Evolutionary conservation across 2,888 invertebrate species (phyloP).

Genomic region (Dexiosoma caninum): DNA sequence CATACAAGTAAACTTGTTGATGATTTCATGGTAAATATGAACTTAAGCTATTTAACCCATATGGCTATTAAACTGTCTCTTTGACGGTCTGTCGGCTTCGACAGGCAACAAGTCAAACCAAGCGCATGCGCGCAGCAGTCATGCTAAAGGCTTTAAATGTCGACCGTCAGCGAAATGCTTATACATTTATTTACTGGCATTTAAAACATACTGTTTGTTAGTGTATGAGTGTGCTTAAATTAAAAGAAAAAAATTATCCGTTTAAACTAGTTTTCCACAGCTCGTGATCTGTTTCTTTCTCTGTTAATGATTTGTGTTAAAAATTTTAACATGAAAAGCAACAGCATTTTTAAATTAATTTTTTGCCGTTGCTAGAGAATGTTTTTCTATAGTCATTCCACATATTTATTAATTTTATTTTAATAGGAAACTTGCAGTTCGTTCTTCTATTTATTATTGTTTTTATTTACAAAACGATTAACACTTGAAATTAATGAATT

Average conservation of each 20-base stretch:
- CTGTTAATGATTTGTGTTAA: slow-evolving; percentile 31
- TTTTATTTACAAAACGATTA: slow-evolving; percentile 2
- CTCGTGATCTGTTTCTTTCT: slow-evolving; percentile 40
- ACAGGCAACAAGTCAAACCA: not conserved
- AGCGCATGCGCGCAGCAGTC: slow-evolving; percentile 21
- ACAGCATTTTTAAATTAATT: not conserved
- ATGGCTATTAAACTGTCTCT: not conserved
- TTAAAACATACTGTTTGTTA: not conserved
- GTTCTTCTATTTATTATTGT: not conserved
- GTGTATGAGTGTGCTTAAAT: not conserved
- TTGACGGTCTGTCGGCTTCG: not conserved
- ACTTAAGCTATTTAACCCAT: slow-evolving; percentile 36
- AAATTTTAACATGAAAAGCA: not conserved
- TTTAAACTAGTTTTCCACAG: slow-evolving; percentile 52
- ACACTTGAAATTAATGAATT: not conserved
- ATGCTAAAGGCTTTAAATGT: not conserved
- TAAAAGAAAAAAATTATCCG: slow-evolving; percentile 26
- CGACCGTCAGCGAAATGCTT: not conserved
- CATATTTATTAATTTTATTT: too few relatives aligned
- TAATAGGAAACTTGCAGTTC: not conserved
- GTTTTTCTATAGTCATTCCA: not conserved
- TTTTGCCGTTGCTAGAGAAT: not conserved
- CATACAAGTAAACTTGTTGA: not conserved
- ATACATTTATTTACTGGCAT: too few relatives aligned
- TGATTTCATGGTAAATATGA: slow-evolving; percentile 1